Evolutionary conservation across 2,113 vertebrate genomes (phyloP), one percentile per base, ranked within the genome.

Genomic region (Caretta caretta): DNA sequence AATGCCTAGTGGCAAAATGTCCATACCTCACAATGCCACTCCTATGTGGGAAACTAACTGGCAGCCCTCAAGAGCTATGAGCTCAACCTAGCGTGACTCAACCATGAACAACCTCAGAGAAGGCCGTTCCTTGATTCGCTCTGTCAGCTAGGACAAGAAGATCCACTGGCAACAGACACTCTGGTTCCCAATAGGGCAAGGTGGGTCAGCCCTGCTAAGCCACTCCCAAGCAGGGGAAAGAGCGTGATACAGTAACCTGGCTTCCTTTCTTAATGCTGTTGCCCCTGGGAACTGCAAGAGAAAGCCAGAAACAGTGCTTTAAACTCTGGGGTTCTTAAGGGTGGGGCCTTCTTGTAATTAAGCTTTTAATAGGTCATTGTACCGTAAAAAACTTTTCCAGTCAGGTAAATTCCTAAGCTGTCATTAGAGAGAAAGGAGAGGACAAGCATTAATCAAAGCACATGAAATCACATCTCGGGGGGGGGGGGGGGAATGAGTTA

Each of bases 301-400:
- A 17, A 79, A 90, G 50, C 42, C 82, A 95, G 65, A 97, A 97
- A 91, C 42, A 79, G 93, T 86, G 88, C 92, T 93, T 96, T 97
- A 95, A 96, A 96, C 89, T 93, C 96, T 84, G 92, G 86, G 89
- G 89, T 89, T 95, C 94, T 96, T 89, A 90, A 96, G 97, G 97
- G 97, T 96, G 97, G 86, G 57, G 95, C 90, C 89, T 86, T 90
- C 84, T 59, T 80, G 87, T 96, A 97, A 97, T 98, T 97, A 97
- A 97, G 89, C 84, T 95, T 96, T 97, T 97, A 98, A 97, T 97
- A 97, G 96, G 97, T 97, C 97, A 97, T 65, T 96, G 94, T 93
- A 91, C 93, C 96, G 80, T 81, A 98, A 97, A 97, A 97, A 94
- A 96, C 95, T 88, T 96, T 98, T 97, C 98, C 98, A 97, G 97